phyloP scores from a whole-genome alignment of 2,113 vertebrate species.

The cattle (Bos taurus) region DNA sequence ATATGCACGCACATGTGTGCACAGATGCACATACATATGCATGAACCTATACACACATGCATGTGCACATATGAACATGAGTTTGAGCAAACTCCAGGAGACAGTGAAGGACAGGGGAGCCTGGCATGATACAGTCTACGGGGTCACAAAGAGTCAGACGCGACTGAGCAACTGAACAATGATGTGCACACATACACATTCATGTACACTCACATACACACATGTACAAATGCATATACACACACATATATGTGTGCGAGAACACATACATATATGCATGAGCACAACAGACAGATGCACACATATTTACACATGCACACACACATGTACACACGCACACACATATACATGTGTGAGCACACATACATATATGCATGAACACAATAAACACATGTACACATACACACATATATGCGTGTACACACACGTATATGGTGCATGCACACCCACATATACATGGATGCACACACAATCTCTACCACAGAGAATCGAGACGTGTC shows the following conservation, averaged over 20 bases:
- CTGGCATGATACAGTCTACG: rapidly evolving
- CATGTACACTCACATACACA: rapidly evolving
- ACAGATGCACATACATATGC: rapidly evolving
- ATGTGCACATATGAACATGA: rapidly evolving
- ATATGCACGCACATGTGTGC: neutral
- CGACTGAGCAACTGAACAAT: neutral
- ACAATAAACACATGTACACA: rapidly evolving
- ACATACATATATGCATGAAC: rapidly evolving
- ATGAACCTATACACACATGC: rapidly evolving
- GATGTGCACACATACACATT: rapidly evolving
- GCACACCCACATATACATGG: rapidly evolving
- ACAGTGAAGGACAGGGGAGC: neutral
- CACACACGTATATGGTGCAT: rapidly evolving
- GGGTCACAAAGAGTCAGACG: rapidly evolving
- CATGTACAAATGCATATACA: neutral
- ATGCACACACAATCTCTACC: neutral
- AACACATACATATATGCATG: neutral
- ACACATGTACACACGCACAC: rapidly evolving
- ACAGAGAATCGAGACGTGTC: neutral
- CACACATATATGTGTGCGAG: neutral
- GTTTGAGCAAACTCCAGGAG: neutral
- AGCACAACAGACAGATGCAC: neutral
- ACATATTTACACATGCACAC: neutral
- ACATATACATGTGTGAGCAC: too few species aligned
- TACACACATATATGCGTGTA: rapidly evolving